phyloP scores from a whole-genome alignment of 2,888 invertebrate species.

The Zhuqinia jingwanae region DNA sequence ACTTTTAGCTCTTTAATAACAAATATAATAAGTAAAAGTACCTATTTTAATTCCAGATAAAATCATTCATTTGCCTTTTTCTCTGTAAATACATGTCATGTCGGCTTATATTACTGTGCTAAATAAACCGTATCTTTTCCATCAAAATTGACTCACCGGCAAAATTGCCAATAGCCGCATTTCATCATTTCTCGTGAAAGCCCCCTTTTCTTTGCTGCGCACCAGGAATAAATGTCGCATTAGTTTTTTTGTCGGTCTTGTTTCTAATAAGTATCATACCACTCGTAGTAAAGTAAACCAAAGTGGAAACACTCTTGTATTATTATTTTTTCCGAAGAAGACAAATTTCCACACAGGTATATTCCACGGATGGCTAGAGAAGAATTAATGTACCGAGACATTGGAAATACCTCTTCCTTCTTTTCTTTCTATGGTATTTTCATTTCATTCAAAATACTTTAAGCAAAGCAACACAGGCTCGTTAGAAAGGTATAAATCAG shows the following conservation, averaged over 20 bases:
- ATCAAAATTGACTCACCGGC: neutral
- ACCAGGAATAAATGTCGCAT: conserved; percentile 8
- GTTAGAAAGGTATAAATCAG: neutral
- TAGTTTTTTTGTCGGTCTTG: conserved; percentile 23
- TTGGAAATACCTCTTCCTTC: neutral
- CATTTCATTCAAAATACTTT: no score
- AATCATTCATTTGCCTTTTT: neutral
- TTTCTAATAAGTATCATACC: conserved; percentile 24
- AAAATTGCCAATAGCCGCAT: conserved; percentile 4
- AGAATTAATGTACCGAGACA: no score
- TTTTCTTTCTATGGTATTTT: neutral
- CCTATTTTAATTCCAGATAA: conserved; percentile 16
- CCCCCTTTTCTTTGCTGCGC: neutral
- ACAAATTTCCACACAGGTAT: no score
- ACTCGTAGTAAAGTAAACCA: no score
- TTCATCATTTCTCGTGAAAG: neutral
- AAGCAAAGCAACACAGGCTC: neutral
- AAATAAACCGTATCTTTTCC: neutral
- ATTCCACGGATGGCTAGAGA: no score
- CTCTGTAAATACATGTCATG: no score
- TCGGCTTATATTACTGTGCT: neutral
- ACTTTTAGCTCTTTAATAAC: no score
- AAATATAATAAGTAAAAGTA: no score
- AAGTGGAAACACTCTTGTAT: no score
- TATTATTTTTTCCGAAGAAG: no score